Conservation (phyloP, 2,888 invertebrate genomes). For the Phaonia tiefii region DNA sequence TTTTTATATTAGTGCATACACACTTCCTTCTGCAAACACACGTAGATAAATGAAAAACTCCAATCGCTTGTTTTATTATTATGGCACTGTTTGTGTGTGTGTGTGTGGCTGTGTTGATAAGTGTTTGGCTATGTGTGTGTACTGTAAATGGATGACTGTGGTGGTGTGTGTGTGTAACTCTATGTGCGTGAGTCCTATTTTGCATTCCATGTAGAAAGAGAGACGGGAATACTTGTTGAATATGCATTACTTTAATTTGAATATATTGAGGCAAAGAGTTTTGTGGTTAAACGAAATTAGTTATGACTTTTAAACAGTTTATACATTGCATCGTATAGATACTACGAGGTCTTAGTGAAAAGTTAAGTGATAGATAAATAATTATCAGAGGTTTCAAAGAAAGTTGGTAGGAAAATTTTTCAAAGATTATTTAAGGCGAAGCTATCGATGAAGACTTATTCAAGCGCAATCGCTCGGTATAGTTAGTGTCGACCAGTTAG, state of each 20-base stretch:
- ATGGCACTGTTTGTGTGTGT: conserved; percentile 2
- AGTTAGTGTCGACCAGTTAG: no score
- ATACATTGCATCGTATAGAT: conserved; percentile 25
- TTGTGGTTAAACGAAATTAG: conserved; percentile 51
- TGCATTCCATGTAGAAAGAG: conserved; percentile 16
- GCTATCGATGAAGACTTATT: no score
- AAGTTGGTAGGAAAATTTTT: no score
- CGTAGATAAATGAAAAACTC: not conserved
- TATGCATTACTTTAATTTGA: conserved; percentile 53
- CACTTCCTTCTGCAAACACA: not conserved
- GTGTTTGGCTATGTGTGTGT: conserved; percentile 15
- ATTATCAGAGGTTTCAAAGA: no score
- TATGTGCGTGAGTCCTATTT: not conserved
- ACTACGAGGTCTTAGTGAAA: not conserved
- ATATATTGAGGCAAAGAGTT: conserved; percentile 56
- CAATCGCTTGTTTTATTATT: not conserved
- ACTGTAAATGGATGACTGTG: conserved; percentile 7
- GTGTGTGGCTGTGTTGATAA: not conserved
- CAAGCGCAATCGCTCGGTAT: no score
- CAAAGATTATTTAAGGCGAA: no score
- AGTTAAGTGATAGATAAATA: not conserved
- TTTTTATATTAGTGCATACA: not conserved
- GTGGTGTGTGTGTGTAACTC: not conserved
- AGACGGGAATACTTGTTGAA: conserved; percentile 60
- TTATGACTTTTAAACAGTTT: conserved; percentile 57